Evolutionary conservation across 2,113 vertebrate species (phyloP), one percentile per base, ranked within the genome.

Genomic region (Gymnogyps californianus): DNA sequence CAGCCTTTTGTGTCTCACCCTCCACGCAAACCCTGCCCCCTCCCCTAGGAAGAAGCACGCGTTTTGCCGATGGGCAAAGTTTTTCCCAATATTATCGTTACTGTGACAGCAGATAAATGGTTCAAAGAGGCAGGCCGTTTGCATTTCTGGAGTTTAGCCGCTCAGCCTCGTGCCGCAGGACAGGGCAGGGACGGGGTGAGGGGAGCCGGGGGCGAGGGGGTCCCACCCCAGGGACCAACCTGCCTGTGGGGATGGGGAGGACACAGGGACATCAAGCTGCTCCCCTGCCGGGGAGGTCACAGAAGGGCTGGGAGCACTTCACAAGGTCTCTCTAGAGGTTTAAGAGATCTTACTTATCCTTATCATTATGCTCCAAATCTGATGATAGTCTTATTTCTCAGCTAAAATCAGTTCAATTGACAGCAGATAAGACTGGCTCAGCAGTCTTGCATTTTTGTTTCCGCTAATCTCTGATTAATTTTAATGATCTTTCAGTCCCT

Each of bases 391-490:
- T 92, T 93, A 96, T 97, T 96, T 93, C 97, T 69, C 79, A 59
- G 78, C 94, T 92, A 72, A 92, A 96, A 94, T 87, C 97, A 97
- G 92, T 96, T 92, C 94, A 69, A 84, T n/a, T 88, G 92, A 83
- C 86, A 96, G 93, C 91, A 95, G 97, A 79, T 98, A 96, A 97
- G 95, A 88, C 36, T 2, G 91, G 92, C 93, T 98, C 93, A 96
- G 92, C 88, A 87, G 87, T 91, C 97, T 94, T 95, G 94, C 58
- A 4, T 21, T 97, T 95, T 95, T 74, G 85, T 86, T 87, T 66
- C 34, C 11, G 31, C 91, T 98, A 97, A 98, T 96, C 97, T 97
- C 95, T 13, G 89, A 93, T 96, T 97, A 91, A 91, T 84, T 58
- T 83, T 93, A 93, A 97, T 96, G 96, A 96, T 97, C 97, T 97